Percentiles rank a stretch among this genome's conserved stretches.
Conservation (phyloP, 2,797 vertebrate species). For the Siniperca obscura region DNA sequence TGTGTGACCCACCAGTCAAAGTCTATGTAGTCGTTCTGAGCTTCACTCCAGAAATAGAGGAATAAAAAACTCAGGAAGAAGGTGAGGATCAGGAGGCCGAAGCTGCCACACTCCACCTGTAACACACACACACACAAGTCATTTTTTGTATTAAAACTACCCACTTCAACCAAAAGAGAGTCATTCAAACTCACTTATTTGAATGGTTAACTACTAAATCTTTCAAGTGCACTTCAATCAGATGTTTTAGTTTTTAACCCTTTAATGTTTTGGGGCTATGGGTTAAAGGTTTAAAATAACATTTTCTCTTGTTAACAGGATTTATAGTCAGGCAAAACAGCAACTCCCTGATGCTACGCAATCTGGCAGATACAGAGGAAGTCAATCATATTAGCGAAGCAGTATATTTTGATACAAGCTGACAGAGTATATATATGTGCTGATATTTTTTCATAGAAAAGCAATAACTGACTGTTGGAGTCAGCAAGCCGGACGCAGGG, state of each 20-base stretch:
- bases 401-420: slow-evolving; percentile 33
- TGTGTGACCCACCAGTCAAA: slow-evolving; percentile 90
- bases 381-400: slow-evolving; percentile 15
- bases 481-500: slow-evolving; percentile 48
- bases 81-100: slow-evolving; percentile 85
- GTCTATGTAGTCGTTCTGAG: slow-evolving; percentile 92
- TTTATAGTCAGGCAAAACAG: background rate
- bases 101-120: slow-evolving; percentile 89
- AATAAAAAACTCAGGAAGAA: slow-evolving; percentile 89
- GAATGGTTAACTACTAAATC: background rate
- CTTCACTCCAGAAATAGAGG: slow-evolving; percentile 91
- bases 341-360: background rate
- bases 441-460: slow-evolving; percentile 42
- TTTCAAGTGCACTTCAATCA: background rate
- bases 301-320: background rate
- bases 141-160: background rate
- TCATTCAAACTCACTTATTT: background rate
- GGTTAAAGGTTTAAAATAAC: background rate
- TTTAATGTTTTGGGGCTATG: too few species aligned
- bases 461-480: slow-evolving; percentile 27
- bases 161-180: background rate
- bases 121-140: slow-evolving; percentile 33
- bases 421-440: slow-evolving; percentile 36
- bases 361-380: background rate
- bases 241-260: background rate